Evolutionary conservation across 2,888 invertebrate species (phyloP).

Genomic region (Torymus tubicola): DNA sequence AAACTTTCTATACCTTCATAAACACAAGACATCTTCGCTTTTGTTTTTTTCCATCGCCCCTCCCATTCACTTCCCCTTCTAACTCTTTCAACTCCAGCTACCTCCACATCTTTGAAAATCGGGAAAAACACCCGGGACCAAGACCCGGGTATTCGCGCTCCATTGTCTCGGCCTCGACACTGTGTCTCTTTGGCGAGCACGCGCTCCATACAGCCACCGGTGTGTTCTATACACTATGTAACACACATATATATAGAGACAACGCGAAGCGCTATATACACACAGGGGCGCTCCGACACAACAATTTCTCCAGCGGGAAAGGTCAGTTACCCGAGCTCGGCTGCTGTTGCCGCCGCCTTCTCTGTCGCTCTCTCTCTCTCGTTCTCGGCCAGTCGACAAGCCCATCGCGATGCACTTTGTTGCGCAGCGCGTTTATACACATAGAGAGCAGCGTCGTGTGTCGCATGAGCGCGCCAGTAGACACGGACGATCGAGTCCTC

Average conservation of each 20-base stretch:
- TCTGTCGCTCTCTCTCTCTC: neutral
- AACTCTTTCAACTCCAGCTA: neutral
- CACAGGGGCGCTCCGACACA: neutral
- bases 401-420: conserved; percentile 20
- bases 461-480: no score
- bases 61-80: neutral
- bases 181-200: no score
- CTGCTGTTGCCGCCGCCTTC: neutral
- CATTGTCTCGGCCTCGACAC: no score
- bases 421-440: neutral
- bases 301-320: conserved; percentile 38
- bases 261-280: neutral
- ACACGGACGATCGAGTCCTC: no score
- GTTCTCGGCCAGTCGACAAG: neutral
- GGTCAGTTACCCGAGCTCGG: conserved; percentile 37
- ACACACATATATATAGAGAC: no score
- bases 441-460: no score
- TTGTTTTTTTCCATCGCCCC: neutral
- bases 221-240: no score
- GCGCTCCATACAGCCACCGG: no score
- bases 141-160: no score
- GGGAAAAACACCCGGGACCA: no score
- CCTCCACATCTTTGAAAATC: no score
- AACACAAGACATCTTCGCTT: neutral
- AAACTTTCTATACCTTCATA: no score